Conservation (phyloP, 2,888 invertebrate species). For the Fissipunctia ypsillon region DNA sequence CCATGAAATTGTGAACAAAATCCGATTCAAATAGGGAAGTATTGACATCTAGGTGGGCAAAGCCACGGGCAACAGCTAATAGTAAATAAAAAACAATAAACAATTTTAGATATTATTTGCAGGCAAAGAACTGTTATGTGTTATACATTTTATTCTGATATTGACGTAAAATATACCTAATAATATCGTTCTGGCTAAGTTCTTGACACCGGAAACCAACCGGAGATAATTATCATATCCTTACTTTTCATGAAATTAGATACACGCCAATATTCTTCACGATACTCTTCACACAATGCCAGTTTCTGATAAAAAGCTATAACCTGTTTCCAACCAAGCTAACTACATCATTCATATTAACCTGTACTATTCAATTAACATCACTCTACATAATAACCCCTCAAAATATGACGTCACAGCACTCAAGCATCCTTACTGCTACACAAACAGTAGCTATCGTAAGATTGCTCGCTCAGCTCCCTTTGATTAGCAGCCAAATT, state of each 20-base stretch:
- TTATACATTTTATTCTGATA: not conserved
- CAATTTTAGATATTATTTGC: not conserved
- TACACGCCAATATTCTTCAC: not conserved
- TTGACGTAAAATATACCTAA: not conserved
- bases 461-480: slow-evolving; percentile 71
- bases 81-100: too few species aligned
- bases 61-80: too few species aligned
- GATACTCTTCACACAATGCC: not conserved
- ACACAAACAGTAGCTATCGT: slow-evolving; percentile 63
- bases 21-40: too few species aligned
- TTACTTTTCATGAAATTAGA: not conserved
- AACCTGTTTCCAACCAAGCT: not conserved
- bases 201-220: not conserved
- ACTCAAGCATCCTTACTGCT: slow-evolving; percentile 20
- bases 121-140: not conserved
- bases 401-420: slow-evolving; percentile 46
- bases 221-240: not conserved
- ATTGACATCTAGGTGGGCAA: too few species aligned
- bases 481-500: slow-evolving; percentile 75
- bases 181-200: not conserved
- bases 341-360: not conserved
- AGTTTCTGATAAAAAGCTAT: not conserved
- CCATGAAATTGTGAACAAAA: too few species aligned
- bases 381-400: slow-evolving; percentile 13
- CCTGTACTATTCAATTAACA: not conserved